A percentile compares a stretch with the other conserved stretches of the same genome.
Conservation (phyloP, 2,888 invertebrate genomes). For the Amaurobius ferox region DNA sequence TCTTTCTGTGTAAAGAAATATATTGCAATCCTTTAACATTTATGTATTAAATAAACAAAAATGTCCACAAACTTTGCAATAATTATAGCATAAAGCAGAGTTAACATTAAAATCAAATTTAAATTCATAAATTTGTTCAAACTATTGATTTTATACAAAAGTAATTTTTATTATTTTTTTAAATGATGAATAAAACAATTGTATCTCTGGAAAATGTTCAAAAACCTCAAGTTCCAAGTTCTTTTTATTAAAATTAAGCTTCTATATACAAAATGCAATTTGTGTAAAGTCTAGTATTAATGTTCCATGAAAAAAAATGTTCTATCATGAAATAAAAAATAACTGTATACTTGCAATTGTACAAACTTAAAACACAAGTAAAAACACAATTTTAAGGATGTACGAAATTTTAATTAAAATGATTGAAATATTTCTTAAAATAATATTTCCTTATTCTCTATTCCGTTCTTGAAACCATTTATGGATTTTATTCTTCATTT, state of each 20-base stretch:
- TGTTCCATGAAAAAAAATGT: not conserved
- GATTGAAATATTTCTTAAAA: not conserved
- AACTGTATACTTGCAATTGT: not conserved
- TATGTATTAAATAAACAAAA: too few relatives aligned
- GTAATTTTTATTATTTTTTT: too few relatives aligned
- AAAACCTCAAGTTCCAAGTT: not conserved
- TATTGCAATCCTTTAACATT: too few relatives aligned
- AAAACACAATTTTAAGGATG: slow-evolving; percentile 5
- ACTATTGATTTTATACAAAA: too few relatives aligned
- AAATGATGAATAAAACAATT: too few relatives aligned
- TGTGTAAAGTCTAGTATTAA: not conserved
- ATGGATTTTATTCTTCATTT: slow-evolving; percentile 86
- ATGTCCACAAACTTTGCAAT: too few relatives aligned
- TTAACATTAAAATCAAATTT: too few relatives aligned
- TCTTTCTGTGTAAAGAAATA: too few relatives aligned
- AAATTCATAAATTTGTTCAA: too few relatives aligned
- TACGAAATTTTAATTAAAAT: slow-evolving; percentile 12
- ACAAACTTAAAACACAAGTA: not conserved
- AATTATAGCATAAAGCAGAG: too few relatives aligned
- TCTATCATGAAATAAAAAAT: not conserved
- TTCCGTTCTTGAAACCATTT: slow-evolving; percentile 78
- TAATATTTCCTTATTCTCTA: not conserved
- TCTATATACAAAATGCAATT: slow-evolving; percentile 4
- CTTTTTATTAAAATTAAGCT: slow-evolving; percentile 8
- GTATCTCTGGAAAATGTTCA: too few relatives aligned